A percentile compares a stretch with the other conserved stretches of the same genome.
Evolutionary conservation across 2,797 vertebrate species (phyloP).

Genomic region (Aythya fuligula): DNA sequence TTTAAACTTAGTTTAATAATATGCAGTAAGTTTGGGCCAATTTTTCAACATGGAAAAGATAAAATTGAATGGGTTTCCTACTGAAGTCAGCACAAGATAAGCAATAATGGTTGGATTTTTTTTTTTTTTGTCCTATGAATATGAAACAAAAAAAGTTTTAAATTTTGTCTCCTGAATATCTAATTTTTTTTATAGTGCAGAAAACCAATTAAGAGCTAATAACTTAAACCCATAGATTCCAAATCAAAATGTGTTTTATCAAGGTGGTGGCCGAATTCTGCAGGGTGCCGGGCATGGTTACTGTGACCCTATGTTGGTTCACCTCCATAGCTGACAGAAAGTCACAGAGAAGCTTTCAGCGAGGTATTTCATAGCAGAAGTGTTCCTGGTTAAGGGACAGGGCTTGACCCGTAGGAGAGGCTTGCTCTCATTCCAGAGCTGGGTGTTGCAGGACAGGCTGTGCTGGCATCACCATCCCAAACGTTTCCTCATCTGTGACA

Average conservation of each 20-base stretch:
- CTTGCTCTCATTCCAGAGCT: background rate
- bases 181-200: fast-evolving
- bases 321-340: fast-evolving
- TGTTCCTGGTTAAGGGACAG: fast-evolving
- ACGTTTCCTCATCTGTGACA: background rate
- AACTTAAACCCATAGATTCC: background rate
- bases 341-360: background rate
- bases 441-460: background rate
- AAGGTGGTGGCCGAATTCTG: background rate
- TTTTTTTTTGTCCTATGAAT: background rate
- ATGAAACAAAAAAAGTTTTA: background rate
- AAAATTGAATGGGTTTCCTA: background rate
- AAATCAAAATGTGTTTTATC: background rate
- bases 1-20: background rate
- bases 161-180: background rate
- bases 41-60: background rate
- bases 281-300: background rate
- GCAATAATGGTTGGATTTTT: too few relatives aligned
- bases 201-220: background rate
- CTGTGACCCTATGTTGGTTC: fast-evolving
- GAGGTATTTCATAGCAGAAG: background rate
- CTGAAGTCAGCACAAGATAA: background rate
- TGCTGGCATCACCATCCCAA: too few relatives aligned
- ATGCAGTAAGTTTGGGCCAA: fast-evolving
- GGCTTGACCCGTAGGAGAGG: fast-evolving